Percentiles rank a stretch among this genome's conserved stretches.
phyloP scores from a whole-genome alignment of 1,140 invertebrate species.

The Polyergus mexicanus region DNA sequence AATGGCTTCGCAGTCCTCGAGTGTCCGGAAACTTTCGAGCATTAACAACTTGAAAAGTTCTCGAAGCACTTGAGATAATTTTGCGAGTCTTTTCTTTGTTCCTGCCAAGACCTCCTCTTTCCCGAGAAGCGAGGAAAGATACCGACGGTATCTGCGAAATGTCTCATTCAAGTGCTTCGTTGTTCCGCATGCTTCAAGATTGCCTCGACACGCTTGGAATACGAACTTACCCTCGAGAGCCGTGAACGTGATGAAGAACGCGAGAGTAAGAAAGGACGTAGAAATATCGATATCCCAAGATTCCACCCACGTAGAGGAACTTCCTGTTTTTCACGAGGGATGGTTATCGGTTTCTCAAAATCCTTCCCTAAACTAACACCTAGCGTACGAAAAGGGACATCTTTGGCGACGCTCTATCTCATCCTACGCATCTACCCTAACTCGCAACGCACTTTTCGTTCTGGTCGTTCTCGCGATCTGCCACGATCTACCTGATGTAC shows the following conservation, averaged over 20 bases:
- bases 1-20: slow-evolving; percentile 69
- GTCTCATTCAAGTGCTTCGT: slow-evolving; percentile 56
- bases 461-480: slow-evolving; percentile 17
- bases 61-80: slow-evolving; percentile 70
- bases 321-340: slow-evolving; percentile 77
- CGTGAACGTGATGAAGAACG: slow-evolving; percentile 6
- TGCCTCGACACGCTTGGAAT: slow-evolving; percentile 57
- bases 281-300: slow-evolving; percentile 62
- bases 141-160: slow-evolving; percentile 52
- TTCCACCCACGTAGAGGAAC: slow-evolving; percentile 78
- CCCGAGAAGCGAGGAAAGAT: slow-evolving; percentile 33
- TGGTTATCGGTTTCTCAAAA: slow-evolving; percentile 81
- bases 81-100: slow-evolving; percentile 69
- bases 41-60: slow-evolving; percentile 62
- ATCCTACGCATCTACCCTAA: slow-evolving; percentile 71
- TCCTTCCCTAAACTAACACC: slow-evolving; percentile 80
- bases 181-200: slow-evolving; percentile 34
- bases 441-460: slow-evolving; percentile 66
- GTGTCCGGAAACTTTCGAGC: slow-evolving; percentile 79
- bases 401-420: slow-evolving; percentile 75
- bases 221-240: slow-evolving; percentile 12
- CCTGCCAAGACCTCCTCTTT: slow-evolving; percentile 62
- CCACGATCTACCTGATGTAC: slow-evolving; percentile 70
- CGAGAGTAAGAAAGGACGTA: neutral
- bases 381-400: slow-evolving; percentile 76